Conservation (phyloP, 2,888 invertebrate genomes). For the Melanostoma scalare region DNA sequence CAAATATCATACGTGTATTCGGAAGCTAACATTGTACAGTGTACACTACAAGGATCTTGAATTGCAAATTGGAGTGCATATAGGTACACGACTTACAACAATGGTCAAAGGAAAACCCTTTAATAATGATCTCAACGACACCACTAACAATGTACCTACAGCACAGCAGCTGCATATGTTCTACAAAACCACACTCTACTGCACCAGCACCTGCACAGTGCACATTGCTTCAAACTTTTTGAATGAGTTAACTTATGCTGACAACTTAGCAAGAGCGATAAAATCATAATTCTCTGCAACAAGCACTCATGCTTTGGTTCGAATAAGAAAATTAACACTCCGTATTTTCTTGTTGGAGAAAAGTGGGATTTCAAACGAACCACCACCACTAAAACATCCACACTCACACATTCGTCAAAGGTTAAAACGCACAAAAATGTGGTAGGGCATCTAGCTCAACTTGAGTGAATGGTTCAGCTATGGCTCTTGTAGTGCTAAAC, state of each 20-base stretch:
- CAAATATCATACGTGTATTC: conserved; percentile 18
- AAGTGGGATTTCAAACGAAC: conserved; percentile 36
- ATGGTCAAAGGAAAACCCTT: conserved; percentile 56
- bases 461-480: conserved; percentile 46
- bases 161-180: conserved; percentile 18
- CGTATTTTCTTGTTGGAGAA: conserved; percentile 49
- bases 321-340: conserved; percentile 65
- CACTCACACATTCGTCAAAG: conserved; percentile 7
- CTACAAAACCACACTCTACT: conserved; percentile 37
- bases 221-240: conserved; percentile 58
- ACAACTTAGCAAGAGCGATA: conserved; percentile 72
- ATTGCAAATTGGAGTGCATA: conserved; percentile 65
- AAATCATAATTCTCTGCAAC: conserved; percentile 68
- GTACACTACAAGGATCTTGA: conserved; percentile 27
- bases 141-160: conserved; percentile 58
- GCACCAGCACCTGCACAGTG: conserved; percentile 2
- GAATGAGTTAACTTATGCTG: conserved; percentile 72
- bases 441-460: conserved; percentile 31
- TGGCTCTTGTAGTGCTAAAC: conserved; percentile 28
- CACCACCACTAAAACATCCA: background rate
- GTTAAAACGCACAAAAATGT: conserved; percentile 59
- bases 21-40: conserved; percentile 12
- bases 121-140: conserved; percentile 64
- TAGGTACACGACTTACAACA: conserved; percentile 55
- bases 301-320: conserved; percentile 41